Conservation (phyloP, 2,113 vertebrate species). For the Penelope pileata region DNA sequence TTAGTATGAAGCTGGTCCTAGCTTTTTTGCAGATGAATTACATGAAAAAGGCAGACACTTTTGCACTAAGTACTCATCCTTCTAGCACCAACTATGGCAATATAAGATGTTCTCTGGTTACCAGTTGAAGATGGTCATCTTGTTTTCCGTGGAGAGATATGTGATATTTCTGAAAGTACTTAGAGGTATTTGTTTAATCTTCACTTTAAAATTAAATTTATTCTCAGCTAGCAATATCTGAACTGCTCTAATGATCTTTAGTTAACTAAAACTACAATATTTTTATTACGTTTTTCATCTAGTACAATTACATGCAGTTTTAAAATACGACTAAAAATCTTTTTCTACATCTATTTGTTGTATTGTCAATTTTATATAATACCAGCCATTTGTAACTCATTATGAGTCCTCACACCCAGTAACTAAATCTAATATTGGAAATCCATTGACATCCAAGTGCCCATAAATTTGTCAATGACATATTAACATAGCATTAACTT, state of each 20-base stretch:
- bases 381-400: background rate
- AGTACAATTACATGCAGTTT: background rate
- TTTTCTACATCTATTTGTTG: background rate
- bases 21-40: background rate
- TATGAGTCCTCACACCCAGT: background rate
- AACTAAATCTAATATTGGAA: background rate
- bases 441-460: background rate
- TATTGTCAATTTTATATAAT: background rate
- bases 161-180: background rate
- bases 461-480: background rate
- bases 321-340: background rate
- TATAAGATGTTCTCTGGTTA: background rate
- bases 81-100: background rate
- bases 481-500: background rate
- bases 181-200: background rate
- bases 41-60: background rate
- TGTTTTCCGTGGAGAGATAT: background rate
- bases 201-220: background rate
- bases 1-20: background rate
- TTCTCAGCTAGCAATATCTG: background rate
- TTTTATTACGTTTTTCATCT: background rate
- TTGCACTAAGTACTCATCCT: background rate
- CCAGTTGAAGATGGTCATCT: background rate
- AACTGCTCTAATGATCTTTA: background rate
- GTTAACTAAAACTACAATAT: background rate